Conservation (phyloP, 2,113 vertebrate genomes). For the Potamarius usumacintae region DNA sequence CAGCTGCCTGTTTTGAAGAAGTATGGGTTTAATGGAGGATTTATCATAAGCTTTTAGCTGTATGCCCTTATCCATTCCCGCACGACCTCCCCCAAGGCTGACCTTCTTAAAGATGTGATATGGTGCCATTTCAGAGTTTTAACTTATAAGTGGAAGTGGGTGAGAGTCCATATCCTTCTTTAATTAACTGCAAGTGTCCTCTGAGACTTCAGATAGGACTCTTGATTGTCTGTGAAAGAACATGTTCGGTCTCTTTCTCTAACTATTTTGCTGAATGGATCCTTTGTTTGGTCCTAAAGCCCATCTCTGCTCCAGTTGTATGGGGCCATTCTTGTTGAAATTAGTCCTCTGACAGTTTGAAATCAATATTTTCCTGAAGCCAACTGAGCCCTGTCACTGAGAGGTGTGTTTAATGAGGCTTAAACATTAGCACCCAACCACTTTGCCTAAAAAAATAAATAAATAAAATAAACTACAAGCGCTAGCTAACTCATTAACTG, state of each 20-base stretch:
- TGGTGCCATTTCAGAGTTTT: conserved; percentile 23
- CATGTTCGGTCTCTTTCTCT: neutral
- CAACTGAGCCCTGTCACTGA: neutral
- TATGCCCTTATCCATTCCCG: conserved; percentile 14
- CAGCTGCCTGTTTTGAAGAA: neutral
- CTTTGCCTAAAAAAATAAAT: neutral
- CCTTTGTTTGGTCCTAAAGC: conserved; percentile 23
- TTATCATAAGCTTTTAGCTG: conserved; percentile 27
- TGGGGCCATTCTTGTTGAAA: neutral
- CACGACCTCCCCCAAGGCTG: neutral
- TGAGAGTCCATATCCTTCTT: conserved; percentile 42
- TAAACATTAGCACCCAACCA: neutral
- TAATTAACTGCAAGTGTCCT: conserved; percentile 50
- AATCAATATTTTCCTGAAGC: neutral
- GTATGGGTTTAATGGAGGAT: conserved; percentile 36
- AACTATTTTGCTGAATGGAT: neutral
- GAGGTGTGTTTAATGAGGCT: neutral
- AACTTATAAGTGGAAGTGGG: conserved; percentile 5
- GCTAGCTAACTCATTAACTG: neutral
- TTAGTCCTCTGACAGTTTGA: neutral
- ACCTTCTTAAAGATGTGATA: conserved; percentile 15
- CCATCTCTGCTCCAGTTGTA: neutral
- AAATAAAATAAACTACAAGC: neutral
- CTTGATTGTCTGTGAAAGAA: conserved; percentile 14
- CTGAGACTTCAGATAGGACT: conserved; percentile 36